These are phyloP conservation scores for Coreoperca whiteheadi DNA, from an alignment of 2,113 vertebrate genomes.

Conservation along the genomic window DNA sequence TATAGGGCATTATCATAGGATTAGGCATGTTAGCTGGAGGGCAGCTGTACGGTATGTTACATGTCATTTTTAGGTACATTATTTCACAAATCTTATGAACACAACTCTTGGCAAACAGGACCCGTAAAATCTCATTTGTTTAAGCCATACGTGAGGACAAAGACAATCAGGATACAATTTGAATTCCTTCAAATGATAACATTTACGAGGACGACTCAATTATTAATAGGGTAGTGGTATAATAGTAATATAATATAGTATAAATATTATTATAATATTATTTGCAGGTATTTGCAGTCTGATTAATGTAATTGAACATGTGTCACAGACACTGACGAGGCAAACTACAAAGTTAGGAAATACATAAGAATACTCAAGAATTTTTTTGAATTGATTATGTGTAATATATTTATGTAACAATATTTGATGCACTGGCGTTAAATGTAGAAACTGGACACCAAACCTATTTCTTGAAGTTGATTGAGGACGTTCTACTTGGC, in stretches of 20 bases:
- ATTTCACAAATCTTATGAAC: background rate
- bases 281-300: background rate
- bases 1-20: background rate
- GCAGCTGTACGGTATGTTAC: background rate
- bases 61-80: background rate
- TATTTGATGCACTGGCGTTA: background rate
- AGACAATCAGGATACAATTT: background rate
- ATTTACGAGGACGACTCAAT: background rate
- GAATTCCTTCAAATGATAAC: background rate
- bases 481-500: conserved; percentile 46
- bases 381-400: background rate
- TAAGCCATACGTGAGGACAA: background rate
- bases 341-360: background rate
- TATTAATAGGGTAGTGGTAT: background rate
- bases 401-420: background rate
- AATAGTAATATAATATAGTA: background rate
- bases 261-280: background rate
- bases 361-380: background rate
- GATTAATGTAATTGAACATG: background rate
- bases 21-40: background rate
- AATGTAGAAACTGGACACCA: conserved; percentile 23
- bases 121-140: background rate
- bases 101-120: background rate
- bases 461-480: conserved; percentile 38
- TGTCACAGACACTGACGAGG: background rate